A percentile compares a stretch with the other conserved stretches of the same genome.
Conservation (phyloP, 2,888 invertebrate genomes). For the Molanna angustata region DNA sequence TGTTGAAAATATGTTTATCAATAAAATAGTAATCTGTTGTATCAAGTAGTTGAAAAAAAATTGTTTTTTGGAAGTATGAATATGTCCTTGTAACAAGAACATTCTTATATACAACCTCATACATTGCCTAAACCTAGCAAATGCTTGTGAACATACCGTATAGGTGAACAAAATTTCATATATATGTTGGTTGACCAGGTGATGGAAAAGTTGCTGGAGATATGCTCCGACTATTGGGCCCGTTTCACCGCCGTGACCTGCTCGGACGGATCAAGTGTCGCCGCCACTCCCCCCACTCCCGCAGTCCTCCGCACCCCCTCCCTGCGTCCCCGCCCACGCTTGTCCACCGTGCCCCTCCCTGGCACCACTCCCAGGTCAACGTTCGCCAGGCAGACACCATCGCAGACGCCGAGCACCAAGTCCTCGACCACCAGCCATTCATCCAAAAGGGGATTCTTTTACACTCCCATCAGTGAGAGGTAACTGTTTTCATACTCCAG, state of each 20-base stretch:
- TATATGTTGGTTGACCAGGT: conserved; percentile 46
- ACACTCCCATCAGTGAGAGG: conserved; percentile 42
- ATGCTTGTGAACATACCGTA: too few relatives aligned
- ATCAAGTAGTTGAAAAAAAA: too few relatives aligned
- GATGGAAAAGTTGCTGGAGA: conserved; percentile 66
- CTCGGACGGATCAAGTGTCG: conserved; percentile 25
- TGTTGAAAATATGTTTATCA: too few relatives aligned
- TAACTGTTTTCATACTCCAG: too few relatives aligned
- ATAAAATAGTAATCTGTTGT: too few relatives aligned
- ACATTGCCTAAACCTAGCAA: too few relatives aligned
- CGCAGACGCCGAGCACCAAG: conserved; percentile 6
- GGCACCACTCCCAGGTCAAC: conserved; percentile 27
- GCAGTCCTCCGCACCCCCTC: conserved; percentile 27
- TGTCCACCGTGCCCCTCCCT: conserved; percentile 26
- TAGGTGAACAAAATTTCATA: too few relatives aligned
- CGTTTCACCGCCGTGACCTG: conserved; percentile 59
- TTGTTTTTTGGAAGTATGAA: too few relatives aligned
- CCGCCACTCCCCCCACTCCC: conserved; percentile 29
- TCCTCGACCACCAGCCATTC: conserved; percentile 19
- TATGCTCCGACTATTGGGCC: conserved; percentile 75
- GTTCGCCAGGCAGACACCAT: conserved; percentile 17
- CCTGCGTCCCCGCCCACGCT: conserved; percentile 23
- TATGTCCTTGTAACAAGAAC: too few relatives aligned
- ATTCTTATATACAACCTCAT: too few relatives aligned
- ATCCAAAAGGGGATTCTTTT: conserved; percentile 47